Conservation (phyloP, 2,113 vertebrate species). For the Rhabdornis inornatus region DNA sequence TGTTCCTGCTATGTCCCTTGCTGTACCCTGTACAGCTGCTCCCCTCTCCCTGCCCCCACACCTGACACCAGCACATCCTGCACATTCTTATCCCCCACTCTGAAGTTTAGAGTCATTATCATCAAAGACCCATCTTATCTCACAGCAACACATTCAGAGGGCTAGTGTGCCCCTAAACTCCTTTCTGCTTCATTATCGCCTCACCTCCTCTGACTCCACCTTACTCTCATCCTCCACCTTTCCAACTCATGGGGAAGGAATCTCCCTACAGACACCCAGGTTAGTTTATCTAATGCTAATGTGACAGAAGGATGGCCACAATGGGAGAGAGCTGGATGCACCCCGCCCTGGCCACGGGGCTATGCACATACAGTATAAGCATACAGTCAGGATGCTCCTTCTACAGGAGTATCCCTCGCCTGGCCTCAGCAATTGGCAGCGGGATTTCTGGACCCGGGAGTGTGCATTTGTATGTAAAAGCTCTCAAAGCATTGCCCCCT, state of each 20-base stretch:
- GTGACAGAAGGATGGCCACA: background rate
- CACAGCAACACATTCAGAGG: background rate
- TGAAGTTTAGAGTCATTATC: background rate
- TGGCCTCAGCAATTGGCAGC: background rate
- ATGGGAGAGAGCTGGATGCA: background rate
- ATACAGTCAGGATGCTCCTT: background rate
- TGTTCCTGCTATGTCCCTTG: background rate
- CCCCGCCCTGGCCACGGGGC: background rate
- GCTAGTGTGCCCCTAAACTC: background rate
- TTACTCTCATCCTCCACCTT: background rate
- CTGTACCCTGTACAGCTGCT: background rate
- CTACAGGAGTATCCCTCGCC: background rate
- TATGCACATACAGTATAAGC: background rate
- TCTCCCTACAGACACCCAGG: background rate
- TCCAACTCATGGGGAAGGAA: background rate
- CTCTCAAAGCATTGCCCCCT: background rate
- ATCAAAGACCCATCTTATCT: background rate
- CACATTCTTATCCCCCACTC: background rate
- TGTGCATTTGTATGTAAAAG: background rate
- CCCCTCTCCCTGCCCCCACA: background rate
- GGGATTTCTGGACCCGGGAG: background rate
- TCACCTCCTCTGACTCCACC: background rate
- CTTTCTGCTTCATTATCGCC: background rate
- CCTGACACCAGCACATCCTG: background rate
- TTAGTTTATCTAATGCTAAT: constrained; percentile 2